These are phyloP conservation scores for Blastobasis adustella DNA, from an alignment of 2,888 invertebrate genomes.

Conservation along the genomic window DNA sequence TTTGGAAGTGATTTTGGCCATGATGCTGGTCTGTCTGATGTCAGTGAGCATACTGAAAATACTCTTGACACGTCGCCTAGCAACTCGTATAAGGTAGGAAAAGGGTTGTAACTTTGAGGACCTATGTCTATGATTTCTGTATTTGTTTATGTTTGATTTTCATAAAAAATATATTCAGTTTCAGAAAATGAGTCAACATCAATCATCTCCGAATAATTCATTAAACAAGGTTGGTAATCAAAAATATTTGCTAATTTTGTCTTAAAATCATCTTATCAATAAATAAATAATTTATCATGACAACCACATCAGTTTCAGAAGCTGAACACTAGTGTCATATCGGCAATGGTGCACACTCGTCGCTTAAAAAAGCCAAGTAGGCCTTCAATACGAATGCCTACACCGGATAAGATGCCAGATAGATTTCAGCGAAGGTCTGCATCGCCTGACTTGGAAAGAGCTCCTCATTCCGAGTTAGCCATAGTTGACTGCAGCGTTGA, in stretches of 20 bases:
- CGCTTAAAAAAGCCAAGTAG: constrained; percentile 48
- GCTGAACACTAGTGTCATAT: constrained; percentile 48
- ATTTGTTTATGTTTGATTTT: neutral
- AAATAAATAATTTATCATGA: neutral
- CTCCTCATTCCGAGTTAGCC: constrained; percentile 64
- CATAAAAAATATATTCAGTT: neutral
- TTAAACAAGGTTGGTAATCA: neutral
- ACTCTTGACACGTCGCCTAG: constrained; percentile 46
- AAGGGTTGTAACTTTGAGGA: neutral
- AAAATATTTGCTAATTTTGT: neutral
- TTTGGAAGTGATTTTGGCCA: constrained; percentile 40
- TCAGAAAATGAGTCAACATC: neutral
- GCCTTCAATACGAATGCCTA: constrained; percentile 36
- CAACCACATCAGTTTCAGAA: constrained; percentile 47
- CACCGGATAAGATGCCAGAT: constrained; percentile 43
- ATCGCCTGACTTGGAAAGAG: constrained; percentile 62
- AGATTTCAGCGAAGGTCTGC: constrained; percentile 52
- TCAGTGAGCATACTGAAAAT: constrained; percentile 56
- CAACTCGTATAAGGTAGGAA: constrained; percentile 42
- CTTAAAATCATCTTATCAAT: neutral
- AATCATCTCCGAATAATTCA: neutral
- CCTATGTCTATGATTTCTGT: neutral
- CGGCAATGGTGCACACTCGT: constrained; percentile 61
- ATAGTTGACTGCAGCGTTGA: constrained; percentile 60
- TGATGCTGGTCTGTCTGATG: constrained; percentile 57